A percentile compares a stretch with the other conserved stretches of the same genome.
These are phyloP conservation scores for Galemys pyrenaicus DNA, from an alignment of 2,113 vertebrate species.

Conservation along the genomic window DNA sequence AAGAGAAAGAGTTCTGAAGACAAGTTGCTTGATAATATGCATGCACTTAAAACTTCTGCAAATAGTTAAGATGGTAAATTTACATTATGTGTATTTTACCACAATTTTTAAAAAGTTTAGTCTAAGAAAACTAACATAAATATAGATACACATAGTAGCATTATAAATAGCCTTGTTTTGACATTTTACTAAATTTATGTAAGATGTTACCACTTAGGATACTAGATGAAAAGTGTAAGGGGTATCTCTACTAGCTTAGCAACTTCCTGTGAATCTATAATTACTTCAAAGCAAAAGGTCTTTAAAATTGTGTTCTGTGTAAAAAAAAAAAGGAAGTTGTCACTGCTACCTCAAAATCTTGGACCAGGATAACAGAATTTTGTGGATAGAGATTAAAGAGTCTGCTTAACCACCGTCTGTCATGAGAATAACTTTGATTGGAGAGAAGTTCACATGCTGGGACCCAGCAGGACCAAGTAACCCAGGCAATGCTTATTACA, in stretches of 20 bases:
- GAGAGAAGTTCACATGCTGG: constrained; percentile 47
- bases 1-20: background rate
- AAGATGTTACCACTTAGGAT: background rate
- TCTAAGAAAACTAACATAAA: background rate
- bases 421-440: constrained; percentile 45
- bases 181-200: background rate
- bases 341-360: background rate
- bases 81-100: background rate
- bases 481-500: background rate
- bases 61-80: background rate
- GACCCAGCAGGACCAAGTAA: constrained; percentile 51
- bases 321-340: background rate
- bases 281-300: background rate
- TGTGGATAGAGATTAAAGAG: constrained; percentile 26
- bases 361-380: constrained; percentile 37
- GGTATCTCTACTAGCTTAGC: background rate
- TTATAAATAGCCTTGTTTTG: constrained; percentile 22
- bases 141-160: background rate
- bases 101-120: background rate
- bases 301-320: background rate
- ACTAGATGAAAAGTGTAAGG: background rate
- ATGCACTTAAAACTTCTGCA: background rate
- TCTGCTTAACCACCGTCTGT: background rate
- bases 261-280: constrained; percentile 4
- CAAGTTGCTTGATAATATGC: background rate